Evolutionary conservation across 1,140 invertebrate genomes (phyloP), one percentile per base, ranked within the genome.

Genomic region (Leptestheria dahalacensis): DNA sequence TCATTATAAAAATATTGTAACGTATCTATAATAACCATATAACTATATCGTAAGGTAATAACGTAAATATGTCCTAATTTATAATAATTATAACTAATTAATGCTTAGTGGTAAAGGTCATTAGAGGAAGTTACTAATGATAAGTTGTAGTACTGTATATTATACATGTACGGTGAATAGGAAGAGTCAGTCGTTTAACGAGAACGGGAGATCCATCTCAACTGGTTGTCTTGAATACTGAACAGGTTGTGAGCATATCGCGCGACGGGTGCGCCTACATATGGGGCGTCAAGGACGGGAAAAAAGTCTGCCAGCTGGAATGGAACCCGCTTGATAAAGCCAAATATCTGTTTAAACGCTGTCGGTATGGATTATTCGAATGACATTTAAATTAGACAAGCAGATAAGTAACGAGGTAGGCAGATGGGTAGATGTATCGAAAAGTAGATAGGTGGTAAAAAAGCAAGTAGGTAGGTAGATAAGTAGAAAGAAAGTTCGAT

Each of bases 281-380:
- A 2, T 96, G 92, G 91, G 79, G 83, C 64, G 73, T 82, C 6
- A 70, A 69, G 33, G 78, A 73, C 65, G 82, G 81, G 20, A 80
- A 73, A 61, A 79, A 84, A 67, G 68, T 79, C 23, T 75, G 79
- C 18, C 80, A 82, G 64, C 73, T 93, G n/a, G 78, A 78, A 24
- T 92, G 90, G 81, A 75, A 73, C 49, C 79, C 82, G 51, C 79
- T 81, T 10, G 78, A 82, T 61, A 78, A 80, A 56, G 75, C 77
- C 23, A 89, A 88, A 69, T 92, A 90, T 72, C 74, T 88, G 62
- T 91, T 83, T 67, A 86, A 91, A 73, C 79, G 86, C 51, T 88
- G 86, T 68, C 82, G 86, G 75, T 89, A 65, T 60, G 65, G 64
- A 59, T 50, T 3, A 12, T 24, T 46, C 49, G 62, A 59, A 68